Evolutionary conservation across 2,797 vertebrate species (phyloP).

Genomic region (Neosilurus mollespiculum): DNA sequence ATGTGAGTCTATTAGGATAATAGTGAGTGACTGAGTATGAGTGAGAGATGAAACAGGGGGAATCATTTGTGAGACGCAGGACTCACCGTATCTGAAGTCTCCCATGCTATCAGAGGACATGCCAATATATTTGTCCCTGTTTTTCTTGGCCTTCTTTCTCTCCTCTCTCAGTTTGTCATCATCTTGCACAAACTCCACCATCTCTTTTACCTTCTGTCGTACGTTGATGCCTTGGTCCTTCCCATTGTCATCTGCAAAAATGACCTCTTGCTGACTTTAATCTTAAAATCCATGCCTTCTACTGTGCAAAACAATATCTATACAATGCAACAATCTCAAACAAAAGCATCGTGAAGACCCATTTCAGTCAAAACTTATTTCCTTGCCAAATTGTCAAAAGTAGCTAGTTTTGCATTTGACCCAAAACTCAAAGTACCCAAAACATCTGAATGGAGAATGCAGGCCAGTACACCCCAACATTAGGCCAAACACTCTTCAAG

Average conservation of each 20-base stretch:
- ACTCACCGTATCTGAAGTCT: constrained; percentile 90
- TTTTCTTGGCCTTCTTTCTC: constrained; percentile 97
- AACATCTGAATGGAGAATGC: constrained; percentile 8
- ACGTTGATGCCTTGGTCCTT: constrained; percentile 99
- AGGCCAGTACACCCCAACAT: too few relatives aligned
- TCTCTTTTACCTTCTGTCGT: constrained; percentile 95
- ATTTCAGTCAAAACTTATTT: constrained; percentile 11
- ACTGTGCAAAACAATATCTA: neutral
- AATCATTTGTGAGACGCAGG: constrained; percentile 20
- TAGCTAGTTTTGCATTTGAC: neutral
- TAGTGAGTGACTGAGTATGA: neutral
- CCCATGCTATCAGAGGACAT: constrained; percentile 91
- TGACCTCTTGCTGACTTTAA: constrained; percentile 14
- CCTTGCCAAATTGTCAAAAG: neutral
- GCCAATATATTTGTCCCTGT: constrained; percentile 96
- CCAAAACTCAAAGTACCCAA: constrained; percentile 8
- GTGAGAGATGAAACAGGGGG: neutral
- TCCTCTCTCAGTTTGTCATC: constrained; percentile 94
- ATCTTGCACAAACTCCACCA: constrained; percentile 94
- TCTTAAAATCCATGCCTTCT: constrained; percentile 1
- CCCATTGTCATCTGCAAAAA: constrained; percentile 87
- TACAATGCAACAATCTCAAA: constrained; percentile 8
- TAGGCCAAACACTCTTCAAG: too few relatives aligned
- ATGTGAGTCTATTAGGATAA: constrained; percentile 14
- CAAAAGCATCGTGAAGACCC: neutral